These are phyloP conservation scores for Aphelenchoides besseyi DNA, from an alignment of 1,140 invertebrate genomes.

Conservation along the genomic window DNA sequence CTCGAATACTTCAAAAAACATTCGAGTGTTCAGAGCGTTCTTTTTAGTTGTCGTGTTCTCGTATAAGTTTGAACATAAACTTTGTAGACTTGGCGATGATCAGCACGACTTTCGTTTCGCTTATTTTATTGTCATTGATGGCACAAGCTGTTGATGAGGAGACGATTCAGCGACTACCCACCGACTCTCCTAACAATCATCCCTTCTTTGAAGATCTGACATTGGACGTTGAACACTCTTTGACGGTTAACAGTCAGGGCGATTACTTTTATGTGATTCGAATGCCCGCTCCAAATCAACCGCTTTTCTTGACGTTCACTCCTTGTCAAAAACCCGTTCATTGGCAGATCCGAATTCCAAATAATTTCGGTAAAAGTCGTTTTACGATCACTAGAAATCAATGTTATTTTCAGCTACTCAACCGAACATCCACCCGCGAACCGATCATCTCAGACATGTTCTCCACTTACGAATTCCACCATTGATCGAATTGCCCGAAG, in stretches of 20 bases:
- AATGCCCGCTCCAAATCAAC: slow-evolving; percentile 7
- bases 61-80: too few species aligned
- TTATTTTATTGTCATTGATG: background rate
- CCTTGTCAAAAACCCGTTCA: slow-evolving; percentile 8
- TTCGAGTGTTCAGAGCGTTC: too few species aligned
- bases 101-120: background rate
- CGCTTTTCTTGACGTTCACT: background rate
- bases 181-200: background rate
- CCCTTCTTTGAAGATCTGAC: slow-evolving; percentile 2
- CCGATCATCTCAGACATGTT: slow-evolving; percentile 8
- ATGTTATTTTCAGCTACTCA: slow-evolving; percentile 18
- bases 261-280: background rate
- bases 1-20: too few species aligned
- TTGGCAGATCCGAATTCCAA: slow-evolving; percentile 15
- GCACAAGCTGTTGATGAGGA: background rate
- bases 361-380: slow-evolving; percentile 12
- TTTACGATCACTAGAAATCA: background rate
- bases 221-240: slow-evolving; percentile 5
- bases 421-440: background rate
- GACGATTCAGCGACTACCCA: background rate
- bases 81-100: too few species aligned
- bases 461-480: slow-evolving; percentile 20
- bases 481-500: slow-evolving; percentile 2
- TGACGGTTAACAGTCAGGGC: background rate
- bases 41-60: too few species aligned